Evolutionary conservation across 2,113 vertebrate genomes (phyloP), one percentile per base, ranked within the genome.

Genomic region (Copsychus sechellarum): DNA sequence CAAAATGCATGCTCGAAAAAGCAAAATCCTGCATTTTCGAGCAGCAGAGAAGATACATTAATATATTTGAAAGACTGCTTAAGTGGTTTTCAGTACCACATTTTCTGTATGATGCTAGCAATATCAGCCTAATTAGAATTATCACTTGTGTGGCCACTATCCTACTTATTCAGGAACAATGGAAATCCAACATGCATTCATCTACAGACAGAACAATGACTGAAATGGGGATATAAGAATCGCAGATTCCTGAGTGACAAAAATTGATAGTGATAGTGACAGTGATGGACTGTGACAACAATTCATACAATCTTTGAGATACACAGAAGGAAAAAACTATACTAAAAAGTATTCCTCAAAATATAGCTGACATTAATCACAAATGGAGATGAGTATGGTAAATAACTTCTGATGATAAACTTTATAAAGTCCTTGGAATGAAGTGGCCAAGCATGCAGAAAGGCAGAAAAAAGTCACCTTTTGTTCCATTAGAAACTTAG

Each of bases 401-500:
- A 94, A 91, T 77, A 94, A 86, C 54, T 90, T 95, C 79, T 65
- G 93, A 94, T 64, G 65, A 89, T 56, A 88, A 88, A 92, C 51
- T 91, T 95, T 85, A 85, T 54, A 81, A 91, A 40, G 62, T 92
- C 93, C 84, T 95, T 92, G 69, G 86, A 96, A 96, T 73, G 66
- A 92, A 93, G 96, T 80, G 89, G 90, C 95, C 96, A 94, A 95
- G 90, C 97, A 97, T 97, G 97, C 95, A 97, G 95, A 97, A 97
- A 97, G 97, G 98, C 95, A 98, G 97, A 98, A 98, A 98, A 98
- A 98, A 98, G 95, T 99, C 99, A 99, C 99, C 99, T 99, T 98
- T 97, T 98, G 96, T 97, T 97, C 98, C 98, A 93, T 98, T 98
- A 99, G 98, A 99, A 99, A 99, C 98, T 99, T 97, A 99, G 98